Conservation (phyloP, 2,797 vertebrate species). For the Poeciliopsis turneri region DNA sequence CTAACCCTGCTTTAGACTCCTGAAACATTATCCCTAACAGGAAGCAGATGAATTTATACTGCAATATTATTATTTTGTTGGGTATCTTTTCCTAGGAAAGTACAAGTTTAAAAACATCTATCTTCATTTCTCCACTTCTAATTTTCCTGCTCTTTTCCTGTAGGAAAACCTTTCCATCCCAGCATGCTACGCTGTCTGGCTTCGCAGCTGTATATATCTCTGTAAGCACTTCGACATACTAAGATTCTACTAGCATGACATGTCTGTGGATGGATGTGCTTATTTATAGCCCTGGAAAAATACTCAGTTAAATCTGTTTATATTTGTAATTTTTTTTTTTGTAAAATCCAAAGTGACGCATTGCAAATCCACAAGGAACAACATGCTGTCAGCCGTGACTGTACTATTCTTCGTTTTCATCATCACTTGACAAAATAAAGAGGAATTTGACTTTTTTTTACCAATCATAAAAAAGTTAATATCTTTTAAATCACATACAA, state of each 20-base stretch:
- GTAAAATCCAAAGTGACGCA: not conserved
- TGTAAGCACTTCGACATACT: slow-evolving; percentile 82
- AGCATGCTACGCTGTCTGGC: slow-evolving; percentile 95
- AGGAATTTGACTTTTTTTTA: not conserved
- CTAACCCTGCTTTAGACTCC: too few species aligned
- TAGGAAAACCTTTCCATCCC: slow-evolving; percentile 98
- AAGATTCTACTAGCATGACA: slow-evolving; percentile 14
- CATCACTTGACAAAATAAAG: not conserved
- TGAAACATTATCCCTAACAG: not conserved
- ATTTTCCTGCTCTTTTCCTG: slow-evolving; percentile 43
- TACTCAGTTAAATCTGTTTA: not conserved
- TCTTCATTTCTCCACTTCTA: slow-evolving; percentile 23
- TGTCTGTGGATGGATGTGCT: slow-evolving; percentile 3
- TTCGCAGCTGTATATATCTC: slow-evolving; percentile 96
- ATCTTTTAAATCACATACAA: not conserved
- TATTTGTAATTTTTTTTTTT: not conserved
- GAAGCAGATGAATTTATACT: not conserved
- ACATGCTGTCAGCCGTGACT: not conserved
- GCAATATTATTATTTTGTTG: not conserved
- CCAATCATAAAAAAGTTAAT: not conserved
- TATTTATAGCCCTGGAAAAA: not conserved
- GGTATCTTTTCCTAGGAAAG: not conserved
- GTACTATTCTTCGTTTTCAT: not conserved
- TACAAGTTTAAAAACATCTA: not conserved
- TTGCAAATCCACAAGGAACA: not conserved